Conservation (phyloP, 2,888 invertebrate genomes). For the Ennomos erosarius region DNA sequence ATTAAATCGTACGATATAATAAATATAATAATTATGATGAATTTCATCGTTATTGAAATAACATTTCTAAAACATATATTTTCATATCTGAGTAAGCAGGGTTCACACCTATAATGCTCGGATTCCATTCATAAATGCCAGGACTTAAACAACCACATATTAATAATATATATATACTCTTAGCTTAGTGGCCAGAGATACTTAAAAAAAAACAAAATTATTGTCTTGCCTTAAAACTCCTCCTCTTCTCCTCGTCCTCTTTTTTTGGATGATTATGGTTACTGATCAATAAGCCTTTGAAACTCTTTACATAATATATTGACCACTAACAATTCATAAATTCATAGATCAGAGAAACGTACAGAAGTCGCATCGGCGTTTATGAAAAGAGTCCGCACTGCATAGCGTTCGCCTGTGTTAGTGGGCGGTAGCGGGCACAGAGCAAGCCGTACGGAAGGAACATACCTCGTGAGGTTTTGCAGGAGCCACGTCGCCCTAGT, state of each 20-base stretch:
- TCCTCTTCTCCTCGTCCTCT: too few relatives aligned
- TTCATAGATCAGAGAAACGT: too few relatives aligned
- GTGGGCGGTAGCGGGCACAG: conserved; percentile 46
- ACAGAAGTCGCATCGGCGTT: conserved; percentile 13
- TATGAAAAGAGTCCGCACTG: conserved; percentile 40
- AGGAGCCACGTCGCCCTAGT: conserved; percentile 93
- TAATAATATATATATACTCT: too few relatives aligned
- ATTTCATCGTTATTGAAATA: neutral
- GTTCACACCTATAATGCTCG: conserved; percentile 22
- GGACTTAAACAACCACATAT: neutral
- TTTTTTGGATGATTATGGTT: too few relatives aligned
- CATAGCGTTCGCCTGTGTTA: conserved; percentile 55
- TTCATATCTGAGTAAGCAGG: conserved; percentile 27
- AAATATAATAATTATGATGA: neutral
- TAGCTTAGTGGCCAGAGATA: too few relatives aligned
- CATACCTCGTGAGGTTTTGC: conserved; percentile 95
- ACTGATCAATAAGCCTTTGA: too few relatives aligned
- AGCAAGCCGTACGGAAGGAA: conserved; percentile 35
- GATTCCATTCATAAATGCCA: conserved; percentile 36
- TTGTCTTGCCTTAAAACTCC: too few relatives aligned
- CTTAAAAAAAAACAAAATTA: too few relatives aligned
- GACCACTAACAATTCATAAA: too few relatives aligned
- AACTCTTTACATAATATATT: too few relatives aligned
- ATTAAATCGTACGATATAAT: neutral
- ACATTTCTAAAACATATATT: conserved; percentile 11